Conservation (phyloP, 2,888 invertebrate genomes). For the Arge pagana region DNA sequence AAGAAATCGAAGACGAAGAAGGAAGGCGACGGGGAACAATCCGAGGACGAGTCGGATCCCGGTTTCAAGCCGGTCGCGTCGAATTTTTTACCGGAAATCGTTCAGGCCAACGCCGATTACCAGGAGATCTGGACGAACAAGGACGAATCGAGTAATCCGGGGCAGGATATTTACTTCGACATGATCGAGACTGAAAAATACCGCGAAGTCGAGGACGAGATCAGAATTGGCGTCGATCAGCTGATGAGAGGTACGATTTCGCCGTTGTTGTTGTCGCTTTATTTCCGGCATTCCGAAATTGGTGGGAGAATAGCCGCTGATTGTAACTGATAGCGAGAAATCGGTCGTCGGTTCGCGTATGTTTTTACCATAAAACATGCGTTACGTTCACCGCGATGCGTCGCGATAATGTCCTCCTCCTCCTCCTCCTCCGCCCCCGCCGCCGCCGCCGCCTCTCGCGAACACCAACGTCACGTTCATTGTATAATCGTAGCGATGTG, state of each 20-base stretch:
- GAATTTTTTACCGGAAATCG: conserved; percentile 73
- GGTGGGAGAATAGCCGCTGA: conserved; percentile 60
- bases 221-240: conserved; percentile 81
- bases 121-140: conserved; percentile 84
- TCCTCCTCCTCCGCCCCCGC: too few relatives aligned
- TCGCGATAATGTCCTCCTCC: too few relatives aligned
- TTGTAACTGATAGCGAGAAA: background rate
- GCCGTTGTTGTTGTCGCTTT: background rate
- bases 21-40: conserved; percentile 61
- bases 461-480: too few relatives aligned
- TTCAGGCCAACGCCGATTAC: conserved; percentile 75
- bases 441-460: too few relatives aligned
- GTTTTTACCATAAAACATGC: background rate
- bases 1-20: conserved; percentile 77
- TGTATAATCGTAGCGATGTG: background rate
- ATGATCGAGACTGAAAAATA: conserved; percentile 86
- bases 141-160: conserved; percentile 74
- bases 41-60: conserved; percentile 68
- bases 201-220: conserved; percentile 79
- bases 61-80: conserved; percentile 73
- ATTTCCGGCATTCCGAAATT: conserved; percentile 58
- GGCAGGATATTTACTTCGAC: conserved; percentile 78
- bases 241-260: conserved; percentile 68
- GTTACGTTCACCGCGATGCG: background rate
- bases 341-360: background rate